Percentiles rank a stretch among this genome's conserved stretches.
phyloP scores from a whole-genome alignment of 2,113 vertebrate species.

The Naja naja region DNA sequence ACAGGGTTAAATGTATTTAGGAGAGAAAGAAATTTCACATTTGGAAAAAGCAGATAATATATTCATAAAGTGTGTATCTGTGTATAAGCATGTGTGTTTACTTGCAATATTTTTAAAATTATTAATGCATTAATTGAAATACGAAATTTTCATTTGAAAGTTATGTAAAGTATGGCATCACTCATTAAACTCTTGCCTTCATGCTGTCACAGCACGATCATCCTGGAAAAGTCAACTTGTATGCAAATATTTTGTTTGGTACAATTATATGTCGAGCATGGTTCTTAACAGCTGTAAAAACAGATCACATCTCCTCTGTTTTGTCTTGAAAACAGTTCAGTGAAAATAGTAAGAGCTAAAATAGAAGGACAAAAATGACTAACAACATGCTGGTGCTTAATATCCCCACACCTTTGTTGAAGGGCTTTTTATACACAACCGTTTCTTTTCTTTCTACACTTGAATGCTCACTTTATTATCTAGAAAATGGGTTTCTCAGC shows the following conservation, averaged over 20 bases:
- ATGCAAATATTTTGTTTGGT: neutral
- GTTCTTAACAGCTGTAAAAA: constrained; percentile 21
- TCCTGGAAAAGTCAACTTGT: neutral
- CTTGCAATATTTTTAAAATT: no score
- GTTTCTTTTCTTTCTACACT: constrained; percentile 55
- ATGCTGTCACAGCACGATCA: neutral
- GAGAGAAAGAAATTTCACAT: neutral
- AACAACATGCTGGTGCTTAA: constrained; percentile 54
- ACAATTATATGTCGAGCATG: neutral
- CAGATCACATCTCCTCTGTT: neutral
- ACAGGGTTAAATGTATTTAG: neutral
- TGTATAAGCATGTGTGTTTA: neutral
- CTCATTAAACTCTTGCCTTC: neutral
- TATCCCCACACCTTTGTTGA: neutral
- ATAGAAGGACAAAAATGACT: constrained; percentile 40
- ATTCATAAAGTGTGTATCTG: neutral
- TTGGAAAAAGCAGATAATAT: neutral
- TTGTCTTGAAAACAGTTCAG: neutral
- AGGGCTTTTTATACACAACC: constrained; percentile 32
- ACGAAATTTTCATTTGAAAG: neutral
- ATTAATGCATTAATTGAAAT: neutral
- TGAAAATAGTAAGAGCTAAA: neutral
- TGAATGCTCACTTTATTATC: constrained; percentile 69
- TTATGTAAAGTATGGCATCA: neutral
- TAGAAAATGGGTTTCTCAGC: constrained; percentile 70